A percentile compares a stretch with the other conserved stretches of the same genome.
Evolutionary conservation across 2,888 invertebrate species (phyloP).

Genomic region (Drosophila paucipuncta): DNA sequence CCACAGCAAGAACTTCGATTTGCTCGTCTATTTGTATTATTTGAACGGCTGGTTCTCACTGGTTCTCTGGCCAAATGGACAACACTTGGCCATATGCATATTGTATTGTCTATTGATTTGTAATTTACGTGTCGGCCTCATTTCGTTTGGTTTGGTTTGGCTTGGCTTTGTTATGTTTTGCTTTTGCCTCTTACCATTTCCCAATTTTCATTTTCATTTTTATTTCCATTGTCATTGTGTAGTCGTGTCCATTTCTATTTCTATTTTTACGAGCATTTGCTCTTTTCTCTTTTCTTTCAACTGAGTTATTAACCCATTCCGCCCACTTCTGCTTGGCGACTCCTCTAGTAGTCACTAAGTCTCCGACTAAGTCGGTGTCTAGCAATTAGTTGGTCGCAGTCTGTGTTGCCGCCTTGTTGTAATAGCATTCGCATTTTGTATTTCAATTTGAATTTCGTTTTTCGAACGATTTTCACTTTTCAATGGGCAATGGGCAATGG

Average conservation of each 20-base stretch:
- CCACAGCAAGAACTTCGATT: constrained; percentile 15
- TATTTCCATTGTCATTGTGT: constrained; percentile 44
- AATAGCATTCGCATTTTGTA: constrained; percentile 34
- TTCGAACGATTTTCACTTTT: constrained; percentile 44
- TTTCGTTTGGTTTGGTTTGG: constrained; percentile 15
- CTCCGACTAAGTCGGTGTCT: constrained; percentile 25
- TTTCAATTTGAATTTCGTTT: constrained; percentile 39
- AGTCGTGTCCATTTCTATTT: constrained; percentile 58
- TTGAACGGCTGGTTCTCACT: background rate
- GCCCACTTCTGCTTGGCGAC: background rate
- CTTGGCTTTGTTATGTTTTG: background rate
- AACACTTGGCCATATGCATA: constrained; percentile 29
- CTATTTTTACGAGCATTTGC: constrained; percentile 43
- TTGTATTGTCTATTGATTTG: constrained; percentile 68
- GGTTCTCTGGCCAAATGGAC: constrained; percentile 12
- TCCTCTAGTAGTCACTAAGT: constrained; percentile 11
- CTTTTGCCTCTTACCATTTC: constrained; percentile 13
- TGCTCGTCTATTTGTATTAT: background rate
- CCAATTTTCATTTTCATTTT: constrained; percentile 15
- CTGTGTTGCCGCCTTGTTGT: constrained; percentile 21
- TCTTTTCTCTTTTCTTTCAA: constrained; percentile 45
- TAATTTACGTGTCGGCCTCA: constrained; percentile 62
- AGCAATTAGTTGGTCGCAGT: constrained; percentile 38
- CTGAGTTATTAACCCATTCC: constrained; percentile 59
- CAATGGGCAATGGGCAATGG: background rate